Evolutionary conservation across 2,113 vertebrate species (phyloP).

Genomic region (Nannobrachium achirus): DNA sequence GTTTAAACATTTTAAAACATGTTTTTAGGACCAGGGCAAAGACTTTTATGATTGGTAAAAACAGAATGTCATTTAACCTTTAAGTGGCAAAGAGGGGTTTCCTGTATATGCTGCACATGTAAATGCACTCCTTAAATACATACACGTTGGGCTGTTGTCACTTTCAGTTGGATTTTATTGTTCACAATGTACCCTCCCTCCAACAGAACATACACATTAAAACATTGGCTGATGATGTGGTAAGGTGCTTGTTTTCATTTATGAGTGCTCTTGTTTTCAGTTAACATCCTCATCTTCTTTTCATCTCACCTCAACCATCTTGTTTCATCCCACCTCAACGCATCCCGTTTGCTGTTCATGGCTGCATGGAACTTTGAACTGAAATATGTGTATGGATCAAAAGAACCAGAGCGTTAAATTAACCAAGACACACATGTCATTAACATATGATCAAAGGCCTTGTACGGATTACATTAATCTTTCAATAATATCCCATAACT

Average conservation of each 20-base stretch:
- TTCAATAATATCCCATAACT: neutral
- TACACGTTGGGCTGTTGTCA: conserved; percentile 55
- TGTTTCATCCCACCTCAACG: conserved; percentile 8
- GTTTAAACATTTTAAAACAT: no score
- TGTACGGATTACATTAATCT: neutral
- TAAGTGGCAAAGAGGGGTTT: no score
- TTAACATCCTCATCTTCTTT: conserved; percentile 21
- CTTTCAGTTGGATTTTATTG: conserved; percentile 79
- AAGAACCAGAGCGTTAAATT: conserved; percentile 36
- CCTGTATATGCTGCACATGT: conserved; percentile 37
- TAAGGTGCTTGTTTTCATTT: conserved; percentile 86
- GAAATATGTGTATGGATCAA: conserved; percentile 67
- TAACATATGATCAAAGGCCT: neutral
- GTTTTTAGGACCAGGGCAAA: no score
- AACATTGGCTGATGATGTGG: conserved; percentile 99
- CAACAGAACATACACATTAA: conserved; percentile 99
- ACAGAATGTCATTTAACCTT: no score
- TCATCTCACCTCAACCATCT: conserved; percentile 1
- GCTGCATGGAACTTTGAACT: conserved; percentile 51
- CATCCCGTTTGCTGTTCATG: conserved; percentile 35
- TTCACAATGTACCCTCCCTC: conserved; percentile 84
- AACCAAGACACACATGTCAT: neutral
- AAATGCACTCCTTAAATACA: conserved; percentile 25
- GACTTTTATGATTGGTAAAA: no score
- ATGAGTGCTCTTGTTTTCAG: conserved; percentile 46